Conservation (phyloP, 2,113 vertebrate species). For the Leuciscus idus region DNA sequence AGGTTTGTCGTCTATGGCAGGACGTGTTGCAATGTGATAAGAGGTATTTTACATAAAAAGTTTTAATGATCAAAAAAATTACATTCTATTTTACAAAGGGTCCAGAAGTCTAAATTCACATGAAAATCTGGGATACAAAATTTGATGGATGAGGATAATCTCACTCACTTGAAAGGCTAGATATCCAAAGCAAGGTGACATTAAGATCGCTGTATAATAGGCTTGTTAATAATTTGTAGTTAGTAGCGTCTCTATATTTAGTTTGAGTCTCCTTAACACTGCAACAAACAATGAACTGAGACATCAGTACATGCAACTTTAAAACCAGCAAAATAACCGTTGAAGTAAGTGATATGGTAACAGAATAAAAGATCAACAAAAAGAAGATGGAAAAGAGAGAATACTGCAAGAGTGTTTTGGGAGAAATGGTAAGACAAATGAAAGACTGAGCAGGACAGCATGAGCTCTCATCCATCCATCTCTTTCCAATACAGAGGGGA, state of each 20-base stretch:
- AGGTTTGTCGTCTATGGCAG: not conserved
- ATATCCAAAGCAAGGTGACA: not conserved
- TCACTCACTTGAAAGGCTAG: not conserved
- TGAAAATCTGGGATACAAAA: not conserved
- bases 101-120: not conserved
- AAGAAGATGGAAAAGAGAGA: constrained; percentile 53
- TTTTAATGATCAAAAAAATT: no score
- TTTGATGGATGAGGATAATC: not conserved
- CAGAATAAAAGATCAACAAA: constrained; percentile 47
- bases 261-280: not conserved
- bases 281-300: not conserved
- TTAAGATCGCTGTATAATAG: no score
- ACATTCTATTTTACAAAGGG: not conserved
- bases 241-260: not conserved
- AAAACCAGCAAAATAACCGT: constrained; percentile 69
- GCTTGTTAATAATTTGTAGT: not conserved
- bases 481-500: not conserved
- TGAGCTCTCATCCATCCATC: constrained; percentile 12
- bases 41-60: not conserved
- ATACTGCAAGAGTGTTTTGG: constrained; percentile 11
- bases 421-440: not conserved
- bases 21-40: not conserved
- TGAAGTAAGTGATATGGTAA: constrained; percentile 57
- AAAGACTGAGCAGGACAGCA: not conserved
- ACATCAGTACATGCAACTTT: not conserved